Percentiles rank a stretch among this genome's conserved stretches.
These are phyloP conservation scores for Psilopsiagon aymara DNA, from an alignment of 2,113 vertebrate species.

Conservation along the genomic window DNA sequence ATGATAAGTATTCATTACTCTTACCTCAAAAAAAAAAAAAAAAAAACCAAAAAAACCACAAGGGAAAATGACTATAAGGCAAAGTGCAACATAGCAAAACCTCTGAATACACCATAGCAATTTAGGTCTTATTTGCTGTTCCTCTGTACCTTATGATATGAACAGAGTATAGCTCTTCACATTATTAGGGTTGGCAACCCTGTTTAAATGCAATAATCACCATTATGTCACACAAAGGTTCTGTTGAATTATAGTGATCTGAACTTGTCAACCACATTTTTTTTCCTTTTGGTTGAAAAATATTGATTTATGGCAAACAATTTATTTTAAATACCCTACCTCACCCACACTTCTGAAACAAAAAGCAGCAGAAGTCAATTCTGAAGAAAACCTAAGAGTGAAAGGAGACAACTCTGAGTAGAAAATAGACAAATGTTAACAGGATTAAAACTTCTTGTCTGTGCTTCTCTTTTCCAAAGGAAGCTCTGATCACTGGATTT, in stretches of 20 bases:
- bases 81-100: background rate
- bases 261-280: background rate
- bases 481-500: background rate
- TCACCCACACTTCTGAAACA: background rate
- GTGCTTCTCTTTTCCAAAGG: background rate
- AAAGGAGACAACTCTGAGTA: background rate
- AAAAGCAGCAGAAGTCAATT: background rate
- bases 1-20: background rate
- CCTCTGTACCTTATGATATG: background rate
- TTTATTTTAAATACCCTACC: background rate
- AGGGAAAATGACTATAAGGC: background rate
- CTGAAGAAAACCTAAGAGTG: background rate
- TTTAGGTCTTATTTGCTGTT: slow-evolving; percentile 10
- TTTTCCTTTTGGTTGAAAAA: background rate
- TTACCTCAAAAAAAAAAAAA: background rate
- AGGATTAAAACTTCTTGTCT: background rate
- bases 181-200: background rate
- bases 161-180: background rate
- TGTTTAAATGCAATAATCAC: background rate
- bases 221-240: background rate
- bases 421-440: background rate
- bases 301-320: background rate
- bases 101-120: background rate
- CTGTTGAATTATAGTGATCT: background rate
- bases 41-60: background rate